Percentiles rank a stretch among this genome's conserved stretches.
These are phyloP conservation scores for Amphimallon solstitiale DNA, from an alignment of 2,888 invertebrate species.

Conservation along the genomic window DNA sequence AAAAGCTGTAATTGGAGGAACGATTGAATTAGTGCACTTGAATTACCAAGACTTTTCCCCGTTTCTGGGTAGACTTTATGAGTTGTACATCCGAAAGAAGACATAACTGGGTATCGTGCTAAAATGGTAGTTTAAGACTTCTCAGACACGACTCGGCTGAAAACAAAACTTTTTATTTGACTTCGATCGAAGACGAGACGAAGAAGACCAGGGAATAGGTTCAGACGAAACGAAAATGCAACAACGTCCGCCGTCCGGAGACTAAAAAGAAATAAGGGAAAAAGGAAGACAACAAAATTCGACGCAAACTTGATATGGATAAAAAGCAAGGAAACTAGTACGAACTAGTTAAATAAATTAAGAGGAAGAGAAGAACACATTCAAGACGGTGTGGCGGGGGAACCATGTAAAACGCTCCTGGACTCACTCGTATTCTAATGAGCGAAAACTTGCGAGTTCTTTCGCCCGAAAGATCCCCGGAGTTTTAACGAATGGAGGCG, in stretches of 20 bases:
- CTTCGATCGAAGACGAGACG: constrained; percentile 8
- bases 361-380: not conserved
- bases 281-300: not conserved
- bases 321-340: constrained; percentile 25
- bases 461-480: constrained; percentile 28
- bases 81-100: not conserved
- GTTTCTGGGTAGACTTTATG: not conserved
- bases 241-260: constrained; percentile 10
- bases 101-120: not conserved
- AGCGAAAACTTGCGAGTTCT: constrained; percentile 30
- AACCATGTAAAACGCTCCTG: constrained; percentile 23
- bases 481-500: constrained; percentile 38
- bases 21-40: constrained; percentile 4
- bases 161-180: constrained; percentile 19
- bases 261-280: constrained; percentile 6
- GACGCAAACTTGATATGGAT: constrained; percentile 2
- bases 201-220: not conserved
- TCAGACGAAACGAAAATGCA: constrained; percentile 10
- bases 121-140: constrained; percentile 1
- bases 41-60: not conserved
- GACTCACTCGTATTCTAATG: constrained; percentile 31
- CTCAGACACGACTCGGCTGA: not conserved
- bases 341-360: constrained; percentile 34
- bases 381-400: not conserved
- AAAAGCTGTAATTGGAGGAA: constrained; percentile 16